These are phyloP conservation scores for Pseudococcus longispinus DNA, from an alignment of 2,888 invertebrate genomes.

Conservation along the genomic window DNA sequence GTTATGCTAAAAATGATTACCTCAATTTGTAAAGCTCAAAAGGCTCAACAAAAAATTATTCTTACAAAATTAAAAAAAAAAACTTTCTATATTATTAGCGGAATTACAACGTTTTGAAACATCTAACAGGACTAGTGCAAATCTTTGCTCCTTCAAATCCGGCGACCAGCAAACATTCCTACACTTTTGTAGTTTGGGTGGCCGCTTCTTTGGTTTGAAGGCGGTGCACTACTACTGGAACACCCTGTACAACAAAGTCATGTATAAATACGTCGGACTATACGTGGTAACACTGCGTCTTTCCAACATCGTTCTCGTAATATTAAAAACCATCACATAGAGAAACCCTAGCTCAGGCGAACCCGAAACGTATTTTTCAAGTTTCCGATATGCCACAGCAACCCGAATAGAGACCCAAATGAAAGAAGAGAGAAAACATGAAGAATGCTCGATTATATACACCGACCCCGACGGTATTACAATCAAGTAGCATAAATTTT, in stretches of 20 bases:
- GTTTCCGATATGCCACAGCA: neutral
- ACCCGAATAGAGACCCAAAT: neutral
- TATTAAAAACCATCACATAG: neutral
- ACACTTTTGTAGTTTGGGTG: too few relatives aligned
- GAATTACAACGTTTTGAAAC: too few relatives aligned
- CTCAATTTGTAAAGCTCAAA: too few relatives aligned
- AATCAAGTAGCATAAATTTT: constrained; percentile 4
- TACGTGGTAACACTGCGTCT: neutral
- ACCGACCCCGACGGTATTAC: neutral
- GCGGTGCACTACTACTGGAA: too few relatives aligned
- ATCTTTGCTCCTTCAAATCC: too few relatives aligned
- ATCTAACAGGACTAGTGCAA: too few relatives aligned
- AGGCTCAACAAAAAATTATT: too few relatives aligned
- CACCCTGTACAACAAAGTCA: neutral
- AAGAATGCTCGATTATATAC: constrained; percentile 1
- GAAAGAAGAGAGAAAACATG: neutral
- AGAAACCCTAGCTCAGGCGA: neutral
- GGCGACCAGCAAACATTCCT: too few relatives aligned
- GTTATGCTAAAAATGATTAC: too few relatives aligned
- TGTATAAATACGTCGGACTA: neutral
- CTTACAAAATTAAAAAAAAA: too few relatives aligned
- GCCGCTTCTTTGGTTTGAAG: too few relatives aligned
- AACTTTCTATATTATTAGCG: too few relatives aligned
- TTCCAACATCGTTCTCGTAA: neutral
- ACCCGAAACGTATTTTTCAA: neutral